Conservation (phyloP, 2,888 invertebrate species). For the Pilophorus perplexus region DNA sequence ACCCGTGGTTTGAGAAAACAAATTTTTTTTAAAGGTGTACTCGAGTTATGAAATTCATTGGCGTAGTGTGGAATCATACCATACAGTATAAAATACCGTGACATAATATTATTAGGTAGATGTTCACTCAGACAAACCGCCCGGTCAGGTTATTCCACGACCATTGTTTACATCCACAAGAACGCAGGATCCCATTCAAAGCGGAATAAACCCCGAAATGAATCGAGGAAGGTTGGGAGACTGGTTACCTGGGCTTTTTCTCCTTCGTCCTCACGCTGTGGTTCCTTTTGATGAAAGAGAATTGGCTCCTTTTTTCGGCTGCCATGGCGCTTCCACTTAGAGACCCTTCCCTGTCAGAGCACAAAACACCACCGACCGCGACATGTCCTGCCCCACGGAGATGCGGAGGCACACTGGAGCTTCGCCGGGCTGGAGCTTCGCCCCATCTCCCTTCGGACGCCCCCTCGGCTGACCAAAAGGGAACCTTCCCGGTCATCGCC, state of each 20-base stretch:
- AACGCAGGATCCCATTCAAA: too few species aligned
- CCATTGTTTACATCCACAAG: too few species aligned
- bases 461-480: background rate
- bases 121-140: too few species aligned
- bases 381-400: constrained; percentile 15
- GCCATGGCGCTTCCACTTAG: constrained; percentile 23
- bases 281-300: constrained; percentile 37
- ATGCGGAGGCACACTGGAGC: constrained; percentile 1
- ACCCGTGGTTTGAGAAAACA: too few species aligned
- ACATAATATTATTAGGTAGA: too few species aligned
- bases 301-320: constrained; percentile 29
- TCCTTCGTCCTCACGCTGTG: constrained; percentile 35
- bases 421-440: background rate
- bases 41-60: too few species aligned
- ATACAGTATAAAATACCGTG: too few species aligned
- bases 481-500: background rate
- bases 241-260: constrained; percentile 29
- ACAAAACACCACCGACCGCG: constrained; percentile 16
- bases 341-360: constrained; percentile 4
- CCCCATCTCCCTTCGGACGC: background rate
- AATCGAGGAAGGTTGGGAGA: too few species aligned
- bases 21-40: too few species aligned
- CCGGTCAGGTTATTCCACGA: too few species aligned
- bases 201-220: too few species aligned
- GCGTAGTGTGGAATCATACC: too few species aligned